Evolutionary conservation across 2,797 vertebrate genomes (phyloP).

Genomic region (Smutsia temminckii): DNA sequence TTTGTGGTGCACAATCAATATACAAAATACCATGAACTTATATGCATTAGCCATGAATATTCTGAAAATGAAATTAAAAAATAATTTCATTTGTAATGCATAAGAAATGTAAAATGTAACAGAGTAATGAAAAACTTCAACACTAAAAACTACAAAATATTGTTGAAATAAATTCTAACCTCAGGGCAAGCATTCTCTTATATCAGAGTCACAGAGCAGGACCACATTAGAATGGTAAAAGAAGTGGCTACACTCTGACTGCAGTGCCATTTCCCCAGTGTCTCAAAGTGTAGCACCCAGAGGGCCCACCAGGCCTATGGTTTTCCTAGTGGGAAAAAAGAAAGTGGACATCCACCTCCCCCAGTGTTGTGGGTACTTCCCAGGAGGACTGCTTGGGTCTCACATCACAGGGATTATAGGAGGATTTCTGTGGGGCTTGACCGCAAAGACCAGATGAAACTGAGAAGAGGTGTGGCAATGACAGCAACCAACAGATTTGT

Average conservation of each 20-base stretch:
- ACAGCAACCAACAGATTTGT: background rate
- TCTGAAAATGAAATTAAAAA: background rate
- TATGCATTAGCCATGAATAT: background rate
- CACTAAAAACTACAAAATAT: background rate
- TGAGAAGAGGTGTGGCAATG: background rate
- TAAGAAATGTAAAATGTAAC: background rate
- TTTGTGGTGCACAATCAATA: background rate
- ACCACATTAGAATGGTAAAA: background rate
- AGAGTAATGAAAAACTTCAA: background rate
- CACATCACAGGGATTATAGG: background rate
- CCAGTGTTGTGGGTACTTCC: background rate
- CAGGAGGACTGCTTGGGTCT: background rate
- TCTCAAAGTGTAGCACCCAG: background rate
- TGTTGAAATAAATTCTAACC: background rate
- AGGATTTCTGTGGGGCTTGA: background rate
- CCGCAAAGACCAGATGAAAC: background rate
- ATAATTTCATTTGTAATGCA: background rate
- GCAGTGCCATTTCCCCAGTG: background rate
- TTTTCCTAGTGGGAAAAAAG: background rate
- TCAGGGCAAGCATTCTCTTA: background rate
- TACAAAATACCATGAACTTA: background rate
- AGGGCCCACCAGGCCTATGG: background rate
- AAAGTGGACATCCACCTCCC: background rate
- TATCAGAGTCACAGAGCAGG: background rate
- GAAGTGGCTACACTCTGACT: background rate